Evolutionary conservation across 37 sponge, comb jelly and placozoan genomes (phyloP), one percentile per base, ranked within the genome.

Genomic region (Cliona cf. orientalis): DNA sequence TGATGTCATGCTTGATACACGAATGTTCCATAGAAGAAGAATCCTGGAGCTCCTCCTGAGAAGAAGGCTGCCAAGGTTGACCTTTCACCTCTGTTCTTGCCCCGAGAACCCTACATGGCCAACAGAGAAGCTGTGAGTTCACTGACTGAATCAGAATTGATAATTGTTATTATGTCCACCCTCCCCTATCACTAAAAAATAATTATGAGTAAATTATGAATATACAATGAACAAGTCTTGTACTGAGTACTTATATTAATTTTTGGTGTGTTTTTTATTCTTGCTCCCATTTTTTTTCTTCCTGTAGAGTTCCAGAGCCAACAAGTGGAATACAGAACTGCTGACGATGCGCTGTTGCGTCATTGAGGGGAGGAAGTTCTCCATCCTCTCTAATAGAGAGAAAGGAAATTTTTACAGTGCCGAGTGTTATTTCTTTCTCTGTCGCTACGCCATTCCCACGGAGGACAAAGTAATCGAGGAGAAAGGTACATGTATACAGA

Each of bases 381-480:
- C 80, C 17, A 91, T 86, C 26, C 87, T 97, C 31, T 90, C 97
- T 0, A 89, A 87, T 5, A 77, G 66, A 46, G 97, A 97, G 72
- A 91, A 80, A 49, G 73, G 70, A 43, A 39, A 93, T 72, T 98
- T 95, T 76, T 95, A 95, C 84, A 84, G 83, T 56, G 94, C 82
- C 7, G 87, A 93, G 64, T 94, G 96, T 69, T 98, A 98, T 63
- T 92, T 95, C 44, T 98, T 95, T 69, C 89, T 98, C 23, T 95
- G 96, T 55, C 90, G 83, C 4, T 96, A 93, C 63, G 78, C 76
- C 25, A 61, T 87, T 42, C 75, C 80, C 17, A 40, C 67, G 3
- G 89, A 88, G 46, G 89, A 74, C 49, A 92, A 86, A 56, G 39
- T 58, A n/a, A 40, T 12, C 26, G 77, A 44, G 22, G 49, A 58